phyloP scores from a whole-genome alignment of 2,888 invertebrate genomes.

The Ecliptopera silaceata region DNA sequence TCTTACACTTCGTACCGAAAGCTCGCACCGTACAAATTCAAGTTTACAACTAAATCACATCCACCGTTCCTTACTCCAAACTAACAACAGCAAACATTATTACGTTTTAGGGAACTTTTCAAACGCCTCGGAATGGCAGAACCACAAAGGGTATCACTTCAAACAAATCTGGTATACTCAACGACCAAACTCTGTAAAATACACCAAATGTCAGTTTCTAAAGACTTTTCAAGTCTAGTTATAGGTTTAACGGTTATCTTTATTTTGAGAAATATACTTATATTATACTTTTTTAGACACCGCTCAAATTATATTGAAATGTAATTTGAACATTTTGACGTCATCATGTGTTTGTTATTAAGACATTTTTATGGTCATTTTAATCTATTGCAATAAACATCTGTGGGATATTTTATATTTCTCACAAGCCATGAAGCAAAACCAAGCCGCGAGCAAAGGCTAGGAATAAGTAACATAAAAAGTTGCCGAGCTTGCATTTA shows the following conservation, averaged over 20 bases:
- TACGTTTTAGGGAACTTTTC: conserved; percentile 25
- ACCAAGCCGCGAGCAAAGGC: not conserved
- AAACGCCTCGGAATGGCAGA: conserved; percentile 21
- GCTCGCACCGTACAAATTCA: conserved; percentile 1
- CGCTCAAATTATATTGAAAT: too few species aligned
- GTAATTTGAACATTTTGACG: too few species aligned
- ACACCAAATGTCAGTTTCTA: conserved; percentile 6
- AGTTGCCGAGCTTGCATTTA: not conserved
- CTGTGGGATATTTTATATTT: too few species aligned
- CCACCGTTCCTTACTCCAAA: conserved; percentile 12
- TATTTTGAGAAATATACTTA: not conserved
- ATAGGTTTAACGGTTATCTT: not conserved
- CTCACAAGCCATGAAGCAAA: not conserved
- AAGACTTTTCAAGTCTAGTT: not conserved
- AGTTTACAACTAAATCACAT: conserved; percentile 12
- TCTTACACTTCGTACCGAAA: not conserved
- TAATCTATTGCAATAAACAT: not conserved
- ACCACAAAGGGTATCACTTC: conserved; percentile 29
- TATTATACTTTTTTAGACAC: too few species aligned
- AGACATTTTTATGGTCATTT: too few species aligned
- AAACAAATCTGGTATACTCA: conserved; percentile 19
- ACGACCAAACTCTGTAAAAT: conserved; percentile 3
- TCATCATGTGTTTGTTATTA: too few species aligned
- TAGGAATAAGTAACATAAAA: not conserved
- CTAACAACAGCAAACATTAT: conserved; percentile 24